phyloP scores from a whole-genome alignment of 2,113 vertebrate species.

The Origma solitaria region DNA sequence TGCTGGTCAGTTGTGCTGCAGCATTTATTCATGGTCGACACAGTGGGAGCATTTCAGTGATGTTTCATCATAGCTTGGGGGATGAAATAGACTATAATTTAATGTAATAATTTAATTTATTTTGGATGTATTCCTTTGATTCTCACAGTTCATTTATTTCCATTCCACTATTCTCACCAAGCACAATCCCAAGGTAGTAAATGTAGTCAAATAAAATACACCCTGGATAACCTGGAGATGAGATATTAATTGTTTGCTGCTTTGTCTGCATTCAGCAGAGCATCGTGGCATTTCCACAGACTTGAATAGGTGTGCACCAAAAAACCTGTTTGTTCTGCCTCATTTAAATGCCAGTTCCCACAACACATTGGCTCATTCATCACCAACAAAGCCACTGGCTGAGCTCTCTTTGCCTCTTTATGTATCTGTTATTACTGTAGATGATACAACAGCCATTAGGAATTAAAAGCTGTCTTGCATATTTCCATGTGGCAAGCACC shows the following conservation, averaged over 20 bases:
- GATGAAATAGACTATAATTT: not conserved
- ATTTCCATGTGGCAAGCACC: not conserved
- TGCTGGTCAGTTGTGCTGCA: not conserved
- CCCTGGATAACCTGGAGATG: not conserved
- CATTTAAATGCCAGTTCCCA: not conserved
- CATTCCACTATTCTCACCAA: not conserved
- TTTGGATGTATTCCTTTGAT: not conserved
- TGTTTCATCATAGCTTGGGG: not conserved
- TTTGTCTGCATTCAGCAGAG: not conserved
- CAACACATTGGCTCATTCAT: not conserved
- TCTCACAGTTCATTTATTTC: not conserved
- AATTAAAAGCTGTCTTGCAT: slow-evolving; percentile 16
- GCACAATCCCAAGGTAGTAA: not conserved
- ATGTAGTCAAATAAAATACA: not conserved
- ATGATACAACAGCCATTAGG: not conserved
- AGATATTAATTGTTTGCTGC: slow-evolving; percentile 15
- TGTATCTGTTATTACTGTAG: not conserved
- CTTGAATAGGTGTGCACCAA: not conserved
- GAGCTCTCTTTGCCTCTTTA: not conserved
- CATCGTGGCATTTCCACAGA: not conserved
- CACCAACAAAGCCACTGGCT: not conserved
- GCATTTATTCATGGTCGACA: not conserved
- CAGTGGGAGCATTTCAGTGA: not conserved
- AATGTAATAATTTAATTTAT: not conserved
- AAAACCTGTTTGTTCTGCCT: not conserved